Conservation (phyloP, 2,113 vertebrate genomes). For the Trinectes maculatus region DNA sequence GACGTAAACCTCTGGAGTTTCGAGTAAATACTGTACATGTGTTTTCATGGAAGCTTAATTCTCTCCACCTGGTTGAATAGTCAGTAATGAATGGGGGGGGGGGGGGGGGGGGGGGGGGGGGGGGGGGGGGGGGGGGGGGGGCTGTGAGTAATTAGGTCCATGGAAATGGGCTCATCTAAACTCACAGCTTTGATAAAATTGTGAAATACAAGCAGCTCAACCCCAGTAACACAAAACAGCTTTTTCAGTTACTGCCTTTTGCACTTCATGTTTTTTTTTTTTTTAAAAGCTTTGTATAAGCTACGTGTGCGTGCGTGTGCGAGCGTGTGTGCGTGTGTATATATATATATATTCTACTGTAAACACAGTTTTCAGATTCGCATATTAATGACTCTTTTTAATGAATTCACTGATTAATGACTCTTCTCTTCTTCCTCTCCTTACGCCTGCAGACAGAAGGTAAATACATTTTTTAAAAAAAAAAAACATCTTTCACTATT, state of each 20-base stretch:
- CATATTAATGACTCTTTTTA: neutral
- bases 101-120: neutral
- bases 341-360: neutral
- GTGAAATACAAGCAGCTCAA: conserved; percentile 11
- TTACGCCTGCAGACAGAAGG: conserved; percentile 60
- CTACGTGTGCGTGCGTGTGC: neutral
- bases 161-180: conserved; percentile 29
- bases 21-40: conserved; percentile 36
- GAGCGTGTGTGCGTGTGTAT: no score
- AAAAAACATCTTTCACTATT: no score
- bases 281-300: neutral
- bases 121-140: neutral
- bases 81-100: conserved; percentile 1
- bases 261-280: neutral
- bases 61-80: conserved; percentile 33
- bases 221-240: conserved; percentile 5
- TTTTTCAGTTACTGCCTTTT: neutral
- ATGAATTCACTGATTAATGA: conserved; percentile 3
- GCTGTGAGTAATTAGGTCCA: conserved; percentile 31
- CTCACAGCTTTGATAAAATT: conserved; percentile 20
- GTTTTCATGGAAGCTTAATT: conserved; percentile 48
- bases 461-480: no score
- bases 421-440: conserved; percentile 35
- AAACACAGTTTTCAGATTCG: neutral
- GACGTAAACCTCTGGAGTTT: conserved; percentile 1